Base-by-base conservation (phyloP, 1,140 invertebrate genomes). In the Bombus consobrinus region DNA sequence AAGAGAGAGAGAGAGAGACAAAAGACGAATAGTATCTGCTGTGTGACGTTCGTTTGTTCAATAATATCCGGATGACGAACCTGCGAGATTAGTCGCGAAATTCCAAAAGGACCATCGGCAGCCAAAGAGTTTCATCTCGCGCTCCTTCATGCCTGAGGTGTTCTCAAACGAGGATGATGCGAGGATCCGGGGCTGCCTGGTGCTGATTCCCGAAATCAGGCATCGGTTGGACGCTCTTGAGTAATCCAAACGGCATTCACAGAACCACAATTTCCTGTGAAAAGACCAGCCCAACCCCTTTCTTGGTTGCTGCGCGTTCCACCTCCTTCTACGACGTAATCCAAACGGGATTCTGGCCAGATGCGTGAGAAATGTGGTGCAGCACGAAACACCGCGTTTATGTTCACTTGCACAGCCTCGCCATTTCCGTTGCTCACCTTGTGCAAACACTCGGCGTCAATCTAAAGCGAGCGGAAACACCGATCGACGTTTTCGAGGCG, bases 81-180 rank as follows among this genome's bases (percentile, higher is more conserved):
- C 88, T 91, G 91, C 83, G 69, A 92, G 83, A 77, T 89, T 90
- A 57, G 89, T 88, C 68, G 92, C 88, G 81, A 93, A 93, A 78
- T 91, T 92, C 85, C 88, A 88, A 69, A 92, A 90, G 75, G 91
- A 91, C 92, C 92, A 92, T 85, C 89, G 87, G 74, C 89, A 90
- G 59, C 92, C 88, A 66, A 93, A 92, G 75, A 93, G 88, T 86
- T 91, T 92, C 88, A 90, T 92, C 73, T 90, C 91, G 43, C 88
- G 82, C 53, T 90, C 89, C 86, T 89, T 89, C 87, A 89, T 92
- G 53, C 87, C 88, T 64, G 89, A 66, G 57, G 81, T 78, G 84
- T 88, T 87, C 68, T 92, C 87, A 74, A 85, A 66, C 71, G 89
- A 83, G 74, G 86, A 90, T 18, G 87, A 86, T 5, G 83, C 85